Base-by-base conservation (phyloP, 2,797 vertebrate species). In the Cichlasoma orientale region DNA sequence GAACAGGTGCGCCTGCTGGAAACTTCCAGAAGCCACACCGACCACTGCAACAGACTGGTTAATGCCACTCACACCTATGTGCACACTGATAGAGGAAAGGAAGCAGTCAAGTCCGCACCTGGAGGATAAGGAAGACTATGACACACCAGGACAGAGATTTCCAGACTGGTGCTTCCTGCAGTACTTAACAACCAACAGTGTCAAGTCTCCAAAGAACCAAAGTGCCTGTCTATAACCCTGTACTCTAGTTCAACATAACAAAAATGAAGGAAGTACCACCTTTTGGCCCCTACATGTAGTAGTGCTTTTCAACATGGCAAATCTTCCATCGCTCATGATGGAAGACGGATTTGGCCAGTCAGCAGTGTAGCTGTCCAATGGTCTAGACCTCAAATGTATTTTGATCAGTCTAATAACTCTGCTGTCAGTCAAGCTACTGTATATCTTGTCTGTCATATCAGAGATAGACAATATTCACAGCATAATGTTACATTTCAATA, bases 381-480 rank as follows among this genome's bases (percentile, higher is more conserved):
- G 41, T 19, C 41, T 41, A 47, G 38, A 41, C 61, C 0, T 66
- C 61, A 66, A 66, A 47, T 47, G 14, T 47, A 47, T 47, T 47
- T 82, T 5, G 73, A 84, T 41, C 61, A 14, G 5, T 8, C 4
- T 7, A 57, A 44, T 19, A 55, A 56, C 36, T 8, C 63, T 8
- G n/a, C 4, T 23, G 74, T 82, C 78, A 36, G 44, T 85, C 79
- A 84, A 58, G 23, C 19, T 33, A 33, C 33, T 33, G 33, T 33
- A 2, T 55, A 31, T 75, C 63, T 16, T 10, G 23, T 75, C 50
- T 56, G 44, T 79, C 74, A 59, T 16, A 3, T 18, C 55, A 36
- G 56, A 59, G 41, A 38, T 52, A 38, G 79, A 72, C 38, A 66
- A 68, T 50, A 50, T 50, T 68, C 61, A 68, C 41, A 50, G 47